Evolutionary conservation across 2,113 vertebrate species (phyloP).

Genomic region (Cephalopterus ornatus): DNA sequence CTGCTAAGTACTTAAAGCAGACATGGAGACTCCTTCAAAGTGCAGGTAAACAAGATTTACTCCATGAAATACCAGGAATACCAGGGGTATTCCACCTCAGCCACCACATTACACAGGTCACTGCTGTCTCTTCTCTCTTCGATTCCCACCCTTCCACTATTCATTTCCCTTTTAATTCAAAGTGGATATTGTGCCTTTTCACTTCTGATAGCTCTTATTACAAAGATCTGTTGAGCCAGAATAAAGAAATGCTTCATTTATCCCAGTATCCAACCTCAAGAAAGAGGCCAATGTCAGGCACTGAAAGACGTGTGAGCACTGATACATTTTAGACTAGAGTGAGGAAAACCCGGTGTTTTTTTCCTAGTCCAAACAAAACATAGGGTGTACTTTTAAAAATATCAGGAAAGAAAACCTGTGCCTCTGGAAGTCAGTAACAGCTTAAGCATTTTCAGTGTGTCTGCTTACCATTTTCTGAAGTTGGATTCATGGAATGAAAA

Average conservation of each 20-base stretch:
- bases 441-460: background rate
- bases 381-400: background rate
- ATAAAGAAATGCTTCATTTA: constrained; percentile 20
- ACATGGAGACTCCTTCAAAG: background rate
- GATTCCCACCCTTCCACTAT: background rate
- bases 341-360: background rate
- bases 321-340: background rate
- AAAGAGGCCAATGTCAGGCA: background rate
- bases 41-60: background rate
- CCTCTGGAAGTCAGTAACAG: background rate
- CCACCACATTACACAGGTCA: constrained; percentile 11
- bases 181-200: background rate
- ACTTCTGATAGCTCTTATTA: background rate
- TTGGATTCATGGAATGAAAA: background rate
- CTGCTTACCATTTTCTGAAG: background rate
- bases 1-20: background rate
- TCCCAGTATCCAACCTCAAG: background rate
- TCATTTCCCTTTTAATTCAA: constrained; percentile 25
- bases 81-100: background rate
- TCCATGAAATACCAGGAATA: background rate
- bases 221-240: background rate
- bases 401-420: too few relatives aligned
- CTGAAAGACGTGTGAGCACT: background rate
- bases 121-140: background rate
- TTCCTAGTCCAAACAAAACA: background rate